A percentile compares a stretch with the other conserved stretches of the same genome.
phyloP scores from a whole-genome alignment of 2,797 vertebrate genomes.

The Mionectes olivaceus region DNA sequence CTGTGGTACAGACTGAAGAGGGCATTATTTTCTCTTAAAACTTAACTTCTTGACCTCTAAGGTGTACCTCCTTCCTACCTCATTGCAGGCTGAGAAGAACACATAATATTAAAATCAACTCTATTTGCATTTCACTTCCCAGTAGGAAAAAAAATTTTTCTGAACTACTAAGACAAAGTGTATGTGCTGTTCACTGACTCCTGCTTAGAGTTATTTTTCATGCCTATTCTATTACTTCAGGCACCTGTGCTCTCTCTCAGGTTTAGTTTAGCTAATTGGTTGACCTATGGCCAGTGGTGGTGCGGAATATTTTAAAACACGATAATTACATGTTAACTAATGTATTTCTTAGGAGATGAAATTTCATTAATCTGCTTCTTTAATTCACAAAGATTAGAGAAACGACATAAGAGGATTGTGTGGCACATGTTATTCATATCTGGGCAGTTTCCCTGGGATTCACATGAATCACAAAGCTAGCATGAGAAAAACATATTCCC shows the following conservation, averaged over 20 bases:
- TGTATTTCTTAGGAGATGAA: neutral
- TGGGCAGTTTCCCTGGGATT: neutral
- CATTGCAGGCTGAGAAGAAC: neutral
- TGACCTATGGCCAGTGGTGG: neutral
- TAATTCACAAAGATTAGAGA: neutral
- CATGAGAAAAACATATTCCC: neutral
- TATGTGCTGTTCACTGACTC: neutral
- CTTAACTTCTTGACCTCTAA: neutral
- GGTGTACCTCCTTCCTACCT: neutral
- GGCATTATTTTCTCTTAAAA: neutral
- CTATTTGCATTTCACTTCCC: neutral
- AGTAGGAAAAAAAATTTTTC: neutral
- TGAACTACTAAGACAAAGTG: neutral
- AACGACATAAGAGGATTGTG: neutral
- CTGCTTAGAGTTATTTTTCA: neutral
- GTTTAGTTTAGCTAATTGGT: neutral
- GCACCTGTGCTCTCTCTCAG: neutral
- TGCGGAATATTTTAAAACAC: neutral
- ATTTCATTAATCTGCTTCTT: neutral
- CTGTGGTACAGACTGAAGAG: neutral
- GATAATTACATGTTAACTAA: neutral
- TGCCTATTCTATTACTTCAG: neutral
- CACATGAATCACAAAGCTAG: neutral
- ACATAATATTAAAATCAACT: neutral
- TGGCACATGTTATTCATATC: neutral